Base-by-base conservation (phyloP, 1,140 invertebrate species). In the Mycetomoellerius zeteki region DNA sequence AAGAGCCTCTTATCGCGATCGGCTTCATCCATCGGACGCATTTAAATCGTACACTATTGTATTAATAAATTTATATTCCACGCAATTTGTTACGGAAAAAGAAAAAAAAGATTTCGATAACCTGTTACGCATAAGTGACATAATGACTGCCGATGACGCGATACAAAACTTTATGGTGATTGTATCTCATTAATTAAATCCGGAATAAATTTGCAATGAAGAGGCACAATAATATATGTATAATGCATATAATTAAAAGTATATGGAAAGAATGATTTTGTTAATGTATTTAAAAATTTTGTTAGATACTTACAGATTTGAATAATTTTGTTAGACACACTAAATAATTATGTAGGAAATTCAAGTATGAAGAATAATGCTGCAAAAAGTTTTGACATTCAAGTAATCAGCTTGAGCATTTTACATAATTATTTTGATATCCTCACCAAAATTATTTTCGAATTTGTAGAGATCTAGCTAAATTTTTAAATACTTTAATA, bases 1-100 rank as follows among this genome's bases (percentile, higher is more conserved):
- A 64, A 64, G 78, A 65, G n/a, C 37, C 7, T 5, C 69, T 73
- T 75, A 87, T 87, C 88, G 58, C 30, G 71, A 60, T 62, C 76
- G 71, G 52, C 21, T 78, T 56, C 52, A 21, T 24, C 33, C 76
- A 71, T 82, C 69, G 86, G 2, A 33, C 33, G 19, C 14, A 30
- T 58, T 56, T 88, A 72, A 43, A 16, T 54, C 50, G 33, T 65
- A 52, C 56, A 80, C n/a, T 10, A 21, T 16, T 14, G 30, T 85
- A 37, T 85, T 64, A 80, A 60, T 77, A 58, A 88, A 90, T 89
- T 85, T 82, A 64, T 78, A 90, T 90, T 65, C 37, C 72, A 65
- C 78, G 33, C 67, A 87, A 89, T 90, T 90, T 87, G 88, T 90
- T 77, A 90, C 72, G 76, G 62, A 3, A 19, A 62, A 27, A 69